A percentile compares a stretch with the other conserved stretches of the same genome.
Evolutionary conservation across 2,888 invertebrate species (phyloP).

Genomic region (Serrognathus titanus): DNA sequence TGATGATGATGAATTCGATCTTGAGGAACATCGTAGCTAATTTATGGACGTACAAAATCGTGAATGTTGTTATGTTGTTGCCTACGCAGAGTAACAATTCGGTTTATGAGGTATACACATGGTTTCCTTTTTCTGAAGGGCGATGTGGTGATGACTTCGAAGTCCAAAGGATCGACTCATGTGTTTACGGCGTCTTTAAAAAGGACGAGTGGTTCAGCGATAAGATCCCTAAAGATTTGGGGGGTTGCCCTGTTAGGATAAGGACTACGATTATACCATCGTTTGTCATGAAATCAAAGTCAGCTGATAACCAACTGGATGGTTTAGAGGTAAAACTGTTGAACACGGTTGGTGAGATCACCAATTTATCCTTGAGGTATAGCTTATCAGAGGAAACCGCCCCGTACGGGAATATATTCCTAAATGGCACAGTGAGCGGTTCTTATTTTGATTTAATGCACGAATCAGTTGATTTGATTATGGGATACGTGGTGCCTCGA

Average conservation of each 20-base stretch:
- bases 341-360: slow-evolving; percentile 30
- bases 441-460: slow-evolving; percentile 31
- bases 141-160: slow-evolving; percentile 29
- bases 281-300: slow-evolving; percentile 32
- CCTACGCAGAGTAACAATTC: slow-evolving; percentile 19
- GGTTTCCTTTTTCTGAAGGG: slow-evolving; percentile 33
- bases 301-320: slow-evolving; percentile 18
- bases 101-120: slow-evolving; percentile 32
- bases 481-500: slow-evolving; percentile 39
- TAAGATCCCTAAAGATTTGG: slow-evolving; percentile 36
- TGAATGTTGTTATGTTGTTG: slow-evolving; percentile 33
- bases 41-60: slow-evolving; percentile 25
- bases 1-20: slow-evolving; percentile 17
- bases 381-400: slow-evolving; percentile 22
- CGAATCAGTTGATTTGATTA: slow-evolving; percentile 35
- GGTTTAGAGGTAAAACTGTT: slow-evolving; percentile 35
- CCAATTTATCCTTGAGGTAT: slow-evolving; percentile 32
- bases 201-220: slow-evolving; percentile 30
- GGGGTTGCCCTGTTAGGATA: slow-evolving; percentile 37
- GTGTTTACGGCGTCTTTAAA: slow-evolving; percentile 22
- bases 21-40: slow-evolving; percentile 25
- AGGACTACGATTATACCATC: slow-evolving; percentile 39
- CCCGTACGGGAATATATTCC: slow-evolving; percentile 29
- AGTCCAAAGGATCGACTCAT: slow-evolving; percentile 27
- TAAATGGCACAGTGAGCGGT: slow-evolving; percentile 32